phyloP scores from a whole-genome alignment of 2,888 invertebrate species.

The Limnephilus lunatus region DNA sequence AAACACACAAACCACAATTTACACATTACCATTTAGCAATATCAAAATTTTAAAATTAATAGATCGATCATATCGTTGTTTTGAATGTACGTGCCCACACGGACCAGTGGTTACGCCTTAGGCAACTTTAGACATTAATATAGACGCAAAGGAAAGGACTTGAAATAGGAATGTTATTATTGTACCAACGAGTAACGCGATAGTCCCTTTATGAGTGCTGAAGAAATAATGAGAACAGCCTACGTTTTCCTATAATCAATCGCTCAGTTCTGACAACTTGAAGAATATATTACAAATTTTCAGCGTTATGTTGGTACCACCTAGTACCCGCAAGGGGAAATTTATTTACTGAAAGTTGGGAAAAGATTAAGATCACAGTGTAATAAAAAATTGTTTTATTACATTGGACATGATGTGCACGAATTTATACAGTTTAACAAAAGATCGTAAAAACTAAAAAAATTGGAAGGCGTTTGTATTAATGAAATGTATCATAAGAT shows the following conservation, averaged over 20 bases:
- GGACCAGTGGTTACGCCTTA: neutral
- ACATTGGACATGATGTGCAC: no score
- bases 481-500: no score
- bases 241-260: neutral
- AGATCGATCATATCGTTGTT: neutral
- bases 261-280: neutral
- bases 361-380: no score
- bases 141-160: neutral
- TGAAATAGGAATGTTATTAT: neutral
- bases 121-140: neutral
- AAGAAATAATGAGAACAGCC: neutral
- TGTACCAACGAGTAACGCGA: neutral
- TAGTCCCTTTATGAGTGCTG: neutral
- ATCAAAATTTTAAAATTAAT: neutral
- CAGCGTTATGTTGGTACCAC: neutral
- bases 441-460: no score
- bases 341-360: neutral
- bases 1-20: neutral
- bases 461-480: no score
- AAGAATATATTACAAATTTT: neutral
- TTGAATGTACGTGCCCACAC: neutral
- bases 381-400: no score
- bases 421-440: no score
- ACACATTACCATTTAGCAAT: neutral
- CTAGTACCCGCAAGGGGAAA: neutral